These are phyloP conservation scores for Heliconius erato DNA, from an alignment of 2,888 invertebrate species.

Conservation along the genomic window DNA sequence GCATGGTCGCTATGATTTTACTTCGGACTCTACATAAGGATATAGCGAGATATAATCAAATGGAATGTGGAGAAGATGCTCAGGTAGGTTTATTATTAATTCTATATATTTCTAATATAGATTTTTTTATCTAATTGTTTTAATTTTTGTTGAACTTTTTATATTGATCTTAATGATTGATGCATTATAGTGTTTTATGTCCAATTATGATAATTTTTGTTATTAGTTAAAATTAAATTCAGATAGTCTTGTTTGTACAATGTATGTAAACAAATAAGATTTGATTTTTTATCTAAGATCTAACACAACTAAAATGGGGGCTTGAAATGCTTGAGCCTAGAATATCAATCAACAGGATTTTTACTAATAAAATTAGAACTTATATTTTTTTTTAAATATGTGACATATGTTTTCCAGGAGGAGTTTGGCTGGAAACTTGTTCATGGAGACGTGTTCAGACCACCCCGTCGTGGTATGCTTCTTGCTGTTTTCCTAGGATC, in stretches of 20 bases:
- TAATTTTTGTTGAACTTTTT: too few species aligned
- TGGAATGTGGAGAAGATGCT: conserved; percentile 94
- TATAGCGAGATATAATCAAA: conserved; percentile 99
- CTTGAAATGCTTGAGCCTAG: too few species aligned
- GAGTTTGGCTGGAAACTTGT: conserved; percentile 99
- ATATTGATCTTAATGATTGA: too few species aligned
- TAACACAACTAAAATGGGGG: too few species aligned
- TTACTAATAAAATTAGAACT: background rate
- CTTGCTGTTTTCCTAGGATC: conserved; percentile 98
- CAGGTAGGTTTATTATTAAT: conserved; percentile 88
- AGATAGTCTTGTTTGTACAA: too few species aligned
- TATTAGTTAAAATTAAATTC: background rate
- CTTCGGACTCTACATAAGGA: conserved; percentile 98
- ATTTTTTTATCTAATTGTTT: background rate
- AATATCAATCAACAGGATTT: too few species aligned
- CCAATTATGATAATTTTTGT: background rate
- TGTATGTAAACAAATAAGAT: too few species aligned
- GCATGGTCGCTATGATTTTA: conserved; percentile 99
- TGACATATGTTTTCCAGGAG: conserved; percentile 85
- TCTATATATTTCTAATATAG: background rate
- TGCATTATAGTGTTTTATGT: background rate
- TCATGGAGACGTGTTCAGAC: conserved; percentile 98
- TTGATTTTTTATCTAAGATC: too few species aligned
- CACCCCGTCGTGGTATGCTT: conserved; percentile 98
- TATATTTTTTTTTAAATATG: background rate